These are phyloP conservation scores for Phragmatobia fuliginosa DNA, from an alignment of 2,888 invertebrate species.

Conservation along the genomic window DNA sequence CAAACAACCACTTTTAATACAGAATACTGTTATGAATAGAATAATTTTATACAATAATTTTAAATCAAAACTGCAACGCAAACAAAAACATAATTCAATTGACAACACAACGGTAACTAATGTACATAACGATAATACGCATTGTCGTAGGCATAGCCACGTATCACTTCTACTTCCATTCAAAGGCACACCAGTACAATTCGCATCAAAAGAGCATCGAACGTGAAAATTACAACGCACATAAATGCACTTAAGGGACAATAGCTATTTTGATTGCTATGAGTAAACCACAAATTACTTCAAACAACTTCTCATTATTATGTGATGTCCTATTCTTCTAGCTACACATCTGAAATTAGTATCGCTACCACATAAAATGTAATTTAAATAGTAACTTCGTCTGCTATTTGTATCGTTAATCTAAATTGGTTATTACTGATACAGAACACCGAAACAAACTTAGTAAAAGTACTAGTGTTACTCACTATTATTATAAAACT, in stretches of 20 bases:
- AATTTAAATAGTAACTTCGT: background rate
- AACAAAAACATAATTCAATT: background rate
- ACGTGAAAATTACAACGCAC: slow-evolving; percentile 12
- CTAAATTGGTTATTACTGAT: background rate
- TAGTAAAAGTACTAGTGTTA: background rate
- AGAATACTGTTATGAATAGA: too few relatives aligned
- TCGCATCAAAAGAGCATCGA: background rate
- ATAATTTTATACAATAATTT: too few relatives aligned
- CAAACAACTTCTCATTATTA: background rate
- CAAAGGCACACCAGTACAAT: background rate
- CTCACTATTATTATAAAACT: background rate
- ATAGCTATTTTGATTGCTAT: slow-evolving; percentile 1
- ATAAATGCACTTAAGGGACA: background rate
- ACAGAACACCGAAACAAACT: background rate
- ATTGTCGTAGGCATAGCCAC: background rate
- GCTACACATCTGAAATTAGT: slow-evolving; percentile 3
- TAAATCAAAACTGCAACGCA: background rate
- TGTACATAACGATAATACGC: background rate
- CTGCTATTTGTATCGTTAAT: background rate
- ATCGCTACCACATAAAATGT: slow-evolving; percentile 1
- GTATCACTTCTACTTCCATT: background rate
- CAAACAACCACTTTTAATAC: too few relatives aligned
- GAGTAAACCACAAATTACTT: slow-evolving; percentile 3
- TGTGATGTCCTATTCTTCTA: slow-evolving; percentile 6
- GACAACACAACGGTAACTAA: background rate